phyloP scores from a whole-genome alignment of 2,888 invertebrate genomes.

The Gasteruption jaculator region DNA sequence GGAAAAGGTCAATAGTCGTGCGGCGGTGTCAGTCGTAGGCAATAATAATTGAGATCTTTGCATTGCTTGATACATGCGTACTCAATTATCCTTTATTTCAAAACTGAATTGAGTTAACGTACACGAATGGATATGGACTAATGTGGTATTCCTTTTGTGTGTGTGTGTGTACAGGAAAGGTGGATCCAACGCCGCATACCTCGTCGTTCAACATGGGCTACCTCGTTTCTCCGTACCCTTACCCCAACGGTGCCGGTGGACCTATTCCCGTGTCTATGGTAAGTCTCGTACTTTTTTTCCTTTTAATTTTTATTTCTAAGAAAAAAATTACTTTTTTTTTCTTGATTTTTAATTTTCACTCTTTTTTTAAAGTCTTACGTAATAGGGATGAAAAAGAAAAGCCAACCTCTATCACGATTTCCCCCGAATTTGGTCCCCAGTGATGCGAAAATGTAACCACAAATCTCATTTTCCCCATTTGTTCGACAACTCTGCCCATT shows the following conservation, averaged over 20 bases:
- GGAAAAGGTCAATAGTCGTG: constrained; percentile 31
- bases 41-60: too few species aligned
- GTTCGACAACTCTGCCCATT: too few species aligned
- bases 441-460: too few species aligned
- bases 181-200: constrained; percentile 75
- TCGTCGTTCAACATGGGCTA: constrained; percentile 88
- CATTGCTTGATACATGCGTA: constrained; percentile 9
- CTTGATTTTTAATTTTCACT: too few species aligned
- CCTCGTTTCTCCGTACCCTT: constrained; percentile 84
- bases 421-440: too few species aligned
- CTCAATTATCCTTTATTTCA: constrained; percentile 15
- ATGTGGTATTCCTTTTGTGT: constrained; percentile 20
- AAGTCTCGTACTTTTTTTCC: constrained; percentile 51
- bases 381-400: background rate
- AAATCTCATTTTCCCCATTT: too few species aligned
- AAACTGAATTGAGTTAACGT: too few species aligned
- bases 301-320: constrained; percentile 11
- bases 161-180: constrained; percentile 62
- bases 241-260: constrained; percentile 83
- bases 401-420: too few species aligned
- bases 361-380: background rate
- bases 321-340: too few species aligned
- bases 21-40: too few species aligned
- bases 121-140: constrained; percentile 4
- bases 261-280: constrained; percentile 86